phyloP scores from a whole-genome alignment of 1,140 invertebrate genomes.

The Gryllus bimaculatus region DNA sequence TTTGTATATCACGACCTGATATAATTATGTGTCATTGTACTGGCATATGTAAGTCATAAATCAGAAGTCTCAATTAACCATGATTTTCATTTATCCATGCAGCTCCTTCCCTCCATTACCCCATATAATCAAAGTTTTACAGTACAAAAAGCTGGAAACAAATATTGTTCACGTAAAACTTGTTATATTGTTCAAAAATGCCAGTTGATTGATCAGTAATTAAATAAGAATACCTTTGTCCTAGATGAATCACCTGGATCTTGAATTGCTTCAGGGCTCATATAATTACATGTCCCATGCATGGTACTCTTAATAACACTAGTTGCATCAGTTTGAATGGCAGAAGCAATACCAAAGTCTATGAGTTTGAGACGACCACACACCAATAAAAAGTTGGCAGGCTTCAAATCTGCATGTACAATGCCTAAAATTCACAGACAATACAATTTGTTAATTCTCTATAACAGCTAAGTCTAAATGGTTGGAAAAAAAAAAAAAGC shows the following conservation, averaged over 20 bases:
- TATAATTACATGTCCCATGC: constrained; percentile 89
- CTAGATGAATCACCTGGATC: constrained; percentile 21
- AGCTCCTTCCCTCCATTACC: no score
- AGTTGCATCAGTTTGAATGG: constrained; percentile 78
- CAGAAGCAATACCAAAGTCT: constrained; percentile 96
- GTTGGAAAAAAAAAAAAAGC: neutral
- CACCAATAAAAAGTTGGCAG: constrained; percentile 90
- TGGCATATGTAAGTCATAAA: no score
- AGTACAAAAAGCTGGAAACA: no score
- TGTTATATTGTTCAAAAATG: no score
- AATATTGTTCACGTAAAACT: no score
- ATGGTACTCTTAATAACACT: constrained; percentile 74
- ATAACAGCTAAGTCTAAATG: neutral
- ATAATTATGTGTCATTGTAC: no score
- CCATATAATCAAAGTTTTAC: no score
- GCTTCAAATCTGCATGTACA: constrained; percentile 94
- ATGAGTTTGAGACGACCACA: constrained; percentile 85
- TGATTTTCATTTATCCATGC: no score
- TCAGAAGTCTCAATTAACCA: no score
- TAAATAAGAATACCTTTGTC: neutral
- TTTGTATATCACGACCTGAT: no score
- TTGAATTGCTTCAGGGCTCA: constrained; percentile 86
- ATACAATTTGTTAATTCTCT: neutral
- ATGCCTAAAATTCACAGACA: constrained; percentile 54
- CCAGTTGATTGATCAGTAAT: no score